Percentiles rank a stretch among this genome's conserved stretches.
Evolutionary conservation across 23 tunicate genomes (phyloP).

Genomic region (Halocynthia roretzi): DNA sequence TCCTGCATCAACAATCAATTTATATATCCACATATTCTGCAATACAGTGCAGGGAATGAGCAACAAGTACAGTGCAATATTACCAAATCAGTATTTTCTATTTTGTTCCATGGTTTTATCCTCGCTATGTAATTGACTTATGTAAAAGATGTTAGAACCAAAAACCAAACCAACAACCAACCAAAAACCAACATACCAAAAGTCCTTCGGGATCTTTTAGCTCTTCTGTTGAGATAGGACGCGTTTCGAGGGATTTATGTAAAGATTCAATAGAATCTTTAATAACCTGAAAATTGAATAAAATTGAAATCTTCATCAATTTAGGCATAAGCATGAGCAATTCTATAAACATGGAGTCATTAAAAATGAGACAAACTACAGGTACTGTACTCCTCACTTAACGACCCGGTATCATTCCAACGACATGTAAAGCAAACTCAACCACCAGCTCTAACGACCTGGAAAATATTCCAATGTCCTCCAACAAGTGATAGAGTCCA

Average conservation of each 20-base stretch:
- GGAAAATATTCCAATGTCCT: too few relatives aligned
- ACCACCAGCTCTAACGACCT: too few relatives aligned
- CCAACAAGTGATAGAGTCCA: too few relatives aligned
- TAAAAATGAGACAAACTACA: neutral
- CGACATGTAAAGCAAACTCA: too few relatives aligned
- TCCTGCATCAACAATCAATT: too few relatives aligned
- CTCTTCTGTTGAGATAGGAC: slow-evolving; percentile 48
- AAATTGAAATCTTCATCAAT: neutral
- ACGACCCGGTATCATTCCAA: too few relatives aligned
- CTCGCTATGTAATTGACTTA: neutral
- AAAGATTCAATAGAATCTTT: slow-evolving; percentile 65
- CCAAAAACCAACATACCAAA: slow-evolving; percentile 27
- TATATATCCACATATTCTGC: too few relatives aligned
- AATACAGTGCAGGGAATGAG: too few relatives aligned
- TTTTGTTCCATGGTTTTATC: too few relatives aligned
- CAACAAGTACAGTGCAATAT: too few relatives aligned
- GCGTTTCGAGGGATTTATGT: slow-evolving; percentile 47
- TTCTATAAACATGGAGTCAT: neutral
- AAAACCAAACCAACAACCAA: neutral
- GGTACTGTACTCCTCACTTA: too few relatives aligned
- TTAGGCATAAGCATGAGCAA: neutral
- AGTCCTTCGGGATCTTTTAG: slow-evolving; percentile 62
- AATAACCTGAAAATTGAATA: slow-evolving; percentile 36
- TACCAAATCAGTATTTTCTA: too few relatives aligned
- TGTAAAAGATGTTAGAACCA: neutral